Evolutionary conservation across 2,888 invertebrate genomes (phyloP), one percentile per base, ranked within the genome.

Genomic region (Nephrotoma flavescens): DNA sequence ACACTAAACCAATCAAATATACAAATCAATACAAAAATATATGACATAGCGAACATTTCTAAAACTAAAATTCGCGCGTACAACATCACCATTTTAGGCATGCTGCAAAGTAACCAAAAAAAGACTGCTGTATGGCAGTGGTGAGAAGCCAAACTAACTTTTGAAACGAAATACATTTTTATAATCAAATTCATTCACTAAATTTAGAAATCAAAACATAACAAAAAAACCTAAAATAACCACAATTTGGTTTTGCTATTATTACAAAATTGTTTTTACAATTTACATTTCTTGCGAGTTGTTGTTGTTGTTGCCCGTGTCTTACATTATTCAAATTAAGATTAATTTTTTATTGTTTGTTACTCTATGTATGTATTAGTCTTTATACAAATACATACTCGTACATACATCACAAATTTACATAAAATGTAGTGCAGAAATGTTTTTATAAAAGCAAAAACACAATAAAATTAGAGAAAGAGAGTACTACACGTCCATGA

Each of bases 351-450:
- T 71, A 71, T 71, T 71, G 31, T 71, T 71, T 71, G 71, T 71
- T 11, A 4, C 31, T 31, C 9, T 71, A 31, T 31, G 9, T 7
- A 6, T 15, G n/a, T 9, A 71, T 15, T 15, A n/a, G 15, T 31
- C 2, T 31, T 31, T 31, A 7, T 71, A 31, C 4, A 9, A 11
- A 71, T 31, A 44, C 44, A 9, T 71, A 71, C 71, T 3, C 9
- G 31, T 9, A 31, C 44, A 44, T 31, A 71, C 71, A 31, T 9
- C 9, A 31, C 71, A 31, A 71, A 71, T 71, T 71, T 71, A 71
- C 71, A 71, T 71, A 71, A 71, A 71, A 71, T 71, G 71, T 71
- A 71, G 71, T 71, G 71, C 84, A 84, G n/a, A 84, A 84, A 84
- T 6, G n/a, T 84, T 42, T 15, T 42, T 42, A 84, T n/a, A 84